Conservation (phyloP, 2,888 invertebrate genomes). For the Tenthredo scrophulariae region DNA sequence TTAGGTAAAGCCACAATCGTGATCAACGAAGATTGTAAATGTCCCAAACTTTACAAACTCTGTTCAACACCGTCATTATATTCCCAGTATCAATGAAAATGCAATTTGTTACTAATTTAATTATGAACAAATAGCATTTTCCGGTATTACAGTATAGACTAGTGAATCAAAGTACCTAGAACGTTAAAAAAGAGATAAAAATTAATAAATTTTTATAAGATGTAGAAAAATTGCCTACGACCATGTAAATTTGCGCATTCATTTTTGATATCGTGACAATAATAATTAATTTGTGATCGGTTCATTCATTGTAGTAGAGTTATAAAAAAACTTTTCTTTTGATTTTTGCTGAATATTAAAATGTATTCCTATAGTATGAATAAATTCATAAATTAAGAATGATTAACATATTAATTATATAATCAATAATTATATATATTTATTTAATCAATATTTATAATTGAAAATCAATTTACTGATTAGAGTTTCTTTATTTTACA, state of each 20-base stretch:
- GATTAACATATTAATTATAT: conserved; percentile 4
- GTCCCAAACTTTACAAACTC: not conserved
- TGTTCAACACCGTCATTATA: conserved; percentile 47
- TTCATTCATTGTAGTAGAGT: not conserved
- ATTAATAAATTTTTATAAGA: not conserved
- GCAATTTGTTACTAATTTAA: conserved; percentile 13
- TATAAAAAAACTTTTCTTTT: conserved; percentile 35
- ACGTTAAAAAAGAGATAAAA: conserved; percentile 5
- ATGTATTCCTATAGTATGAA: not conserved
- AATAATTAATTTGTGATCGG: conserved; percentile 66
- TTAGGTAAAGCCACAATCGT: not conserved
- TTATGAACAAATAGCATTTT: conserved; percentile 32
- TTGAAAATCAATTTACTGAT: conserved; percentile 4
- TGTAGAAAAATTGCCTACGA: conserved; percentile 31
- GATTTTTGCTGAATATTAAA: conserved; percentile 40
- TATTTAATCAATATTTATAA: conserved; percentile 64
- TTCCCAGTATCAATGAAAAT: conserved; percentile 39
- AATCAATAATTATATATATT: not conserved
- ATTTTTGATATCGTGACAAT: conserved; percentile 56
- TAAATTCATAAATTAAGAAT: not conserved
- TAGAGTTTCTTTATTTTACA: not conserved
- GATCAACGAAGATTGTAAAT: not conserved
- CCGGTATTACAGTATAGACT: not conserved
- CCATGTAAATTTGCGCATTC: conserved; percentile 53
- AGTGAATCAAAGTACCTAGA: conserved; percentile 26